Evolutionary conservation across 2,113 vertebrate species (phyloP), one percentile per base, ranked within the genome.

Genomic region (Nerophis lumbriciformis): DNA sequence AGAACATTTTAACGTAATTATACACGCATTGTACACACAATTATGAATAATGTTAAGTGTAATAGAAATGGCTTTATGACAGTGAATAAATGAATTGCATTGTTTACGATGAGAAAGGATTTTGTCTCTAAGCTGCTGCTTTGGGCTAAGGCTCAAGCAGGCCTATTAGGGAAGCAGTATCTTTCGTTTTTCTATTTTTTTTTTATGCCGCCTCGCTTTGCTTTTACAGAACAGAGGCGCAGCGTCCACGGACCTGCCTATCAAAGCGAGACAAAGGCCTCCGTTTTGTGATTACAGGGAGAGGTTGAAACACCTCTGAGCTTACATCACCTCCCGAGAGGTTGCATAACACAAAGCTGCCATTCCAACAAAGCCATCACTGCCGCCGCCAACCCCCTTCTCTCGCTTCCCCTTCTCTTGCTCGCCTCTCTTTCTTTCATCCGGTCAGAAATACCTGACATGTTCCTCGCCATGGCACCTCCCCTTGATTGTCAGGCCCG

Each of bases 221-320:
- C 37, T 39, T 16, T 15, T 11, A 39, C 55, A 44, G 11, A 44
- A 65, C 56, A 56, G 68, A 59, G 54, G 66, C 39, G 53, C 6
- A 37, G 62, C 65, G 71, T 72, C 78, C 72, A 71, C 63, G 54
- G 85, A 83, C 80, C 77, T 69, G 83, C 83, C 76, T 58, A 65
- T 84, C 81, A 83, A 71, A 75, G 79, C 42, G 6, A 85, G 77
- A 86, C 81, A 88, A 86, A 84, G 73, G 66, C 64, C 63, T 48
- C 67, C 48, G 76, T 76, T 85, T 83, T 65, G 70, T 80, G 79
- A 85, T 85, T 76, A 78, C 63, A 78, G 71, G 81, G 86, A 86
- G 83, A 79, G 84, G 83, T 53, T 84, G 83, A 85, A 85, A 87
- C 81, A 84, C 80, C 68, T 81, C 65, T 0, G 71, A 81, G 76